Percentiles rank a stretch among this genome's conserved stretches.
Evolutionary conservation across 1,140 invertebrate genomes (phyloP).

Genomic region (Sitophilus oryzae): DNA sequence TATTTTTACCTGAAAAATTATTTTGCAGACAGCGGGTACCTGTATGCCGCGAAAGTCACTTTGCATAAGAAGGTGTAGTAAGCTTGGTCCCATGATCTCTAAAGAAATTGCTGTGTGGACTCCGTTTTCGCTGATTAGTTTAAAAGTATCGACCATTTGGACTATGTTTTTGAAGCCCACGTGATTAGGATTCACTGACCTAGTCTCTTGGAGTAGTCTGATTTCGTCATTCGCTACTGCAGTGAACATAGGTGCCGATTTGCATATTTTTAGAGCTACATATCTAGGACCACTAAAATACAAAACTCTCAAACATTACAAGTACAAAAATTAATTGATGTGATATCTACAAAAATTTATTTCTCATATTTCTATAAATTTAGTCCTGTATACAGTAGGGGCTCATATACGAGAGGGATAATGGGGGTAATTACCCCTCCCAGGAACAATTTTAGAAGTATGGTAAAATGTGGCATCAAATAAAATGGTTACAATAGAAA

Average conservation of each 20-base stretch:
- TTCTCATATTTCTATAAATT: too few relatives aligned
- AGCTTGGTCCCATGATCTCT: constrained; percentile 95
- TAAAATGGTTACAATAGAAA: too few relatives aligned
- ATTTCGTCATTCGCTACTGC: constrained; percentile 98
- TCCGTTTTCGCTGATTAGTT: constrained; percentile 93
- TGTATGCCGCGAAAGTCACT: constrained; percentile 97
- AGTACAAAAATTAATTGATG: too few relatives aligned
- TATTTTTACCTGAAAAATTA: constrained; percentile 81
- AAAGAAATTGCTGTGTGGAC: constrained; percentile 96
- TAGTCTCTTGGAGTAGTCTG: constrained; percentile 87
- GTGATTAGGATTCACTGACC: constrained; percentile 82
- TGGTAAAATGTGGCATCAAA: too few relatives aligned
- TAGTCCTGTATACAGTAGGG: too few relatives aligned
- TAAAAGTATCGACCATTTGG: constrained; percentile 95
- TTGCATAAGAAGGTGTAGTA: constrained; percentile 95
- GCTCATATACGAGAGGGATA: too few relatives aligned
- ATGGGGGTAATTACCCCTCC: too few relatives aligned
- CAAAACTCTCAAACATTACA: too few relatives aligned
- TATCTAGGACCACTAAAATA: constrained; percentile 63
- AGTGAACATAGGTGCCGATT: constrained; percentile 94
- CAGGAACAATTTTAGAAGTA: too few relatives aligned
- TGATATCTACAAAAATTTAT: too few relatives aligned
- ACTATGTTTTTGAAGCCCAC: constrained; percentile 89
- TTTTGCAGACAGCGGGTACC: constrained; percentile 85
- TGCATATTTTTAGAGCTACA: constrained; percentile 97